A percentile compares a stretch with the other conserved stretches of the same genome.
Evolutionary conservation across 2,797 vertebrate genomes (phyloP).

Genomic region (Pangasius djambal): DNA sequence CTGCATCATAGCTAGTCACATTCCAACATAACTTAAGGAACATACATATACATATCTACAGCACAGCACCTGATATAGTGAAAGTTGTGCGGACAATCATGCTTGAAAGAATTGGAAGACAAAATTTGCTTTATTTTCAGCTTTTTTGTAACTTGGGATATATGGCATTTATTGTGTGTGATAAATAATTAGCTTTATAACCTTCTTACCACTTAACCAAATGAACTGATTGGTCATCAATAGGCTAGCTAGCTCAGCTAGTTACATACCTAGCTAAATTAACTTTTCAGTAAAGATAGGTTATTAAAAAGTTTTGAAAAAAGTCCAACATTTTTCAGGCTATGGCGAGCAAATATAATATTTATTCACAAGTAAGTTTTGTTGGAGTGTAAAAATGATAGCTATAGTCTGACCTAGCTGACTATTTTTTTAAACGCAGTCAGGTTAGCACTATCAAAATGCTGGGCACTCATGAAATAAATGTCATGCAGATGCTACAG

Average conservation of each 20-base stretch:
- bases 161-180: background rate
- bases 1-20: background rate
- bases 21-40: background rate
- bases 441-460: background rate
- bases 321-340: background rate
- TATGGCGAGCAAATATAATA: background rate
- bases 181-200: background rate
- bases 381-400: background rate
- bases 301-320: background rate
- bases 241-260: background rate
- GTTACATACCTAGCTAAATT: background rate
- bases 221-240: background rate
- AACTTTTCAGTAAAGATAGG: background rate
- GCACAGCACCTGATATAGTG: background rate
- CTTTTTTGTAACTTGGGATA: background rate
- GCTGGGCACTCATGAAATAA: background rate
- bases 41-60: background rate
- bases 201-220: background rate
- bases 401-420: background rate
- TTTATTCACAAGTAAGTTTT: background rate
- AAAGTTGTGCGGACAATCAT: background rate
- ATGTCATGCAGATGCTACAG: background rate
- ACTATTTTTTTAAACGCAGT: background rate
- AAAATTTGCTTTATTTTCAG: background rate
- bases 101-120: background rate